Evolutionary conservation across 2,113 vertebrate genomes (phyloP), one percentile per base, ranked within the genome.

Genomic region (Cariama cristata): DNA sequence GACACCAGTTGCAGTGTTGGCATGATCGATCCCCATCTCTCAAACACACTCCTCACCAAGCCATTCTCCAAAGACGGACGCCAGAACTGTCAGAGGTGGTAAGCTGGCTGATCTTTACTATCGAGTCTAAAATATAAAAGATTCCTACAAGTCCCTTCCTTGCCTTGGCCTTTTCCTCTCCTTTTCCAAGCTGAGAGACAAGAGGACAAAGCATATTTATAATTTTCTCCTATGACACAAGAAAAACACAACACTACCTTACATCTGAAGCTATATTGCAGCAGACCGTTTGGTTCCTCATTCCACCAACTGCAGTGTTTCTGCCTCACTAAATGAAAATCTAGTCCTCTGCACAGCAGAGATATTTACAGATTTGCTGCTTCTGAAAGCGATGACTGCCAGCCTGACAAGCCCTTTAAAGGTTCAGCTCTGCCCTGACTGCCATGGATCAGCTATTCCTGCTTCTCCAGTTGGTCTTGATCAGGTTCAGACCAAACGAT

Each of bases 291-390:
- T 14, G 60, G 60, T 42, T 79, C 35, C 80, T 74, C 24, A 13
- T 60, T 30, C 66, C 23, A 66, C 71, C 76, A 93, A 91, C 84
- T 75, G 80, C 80, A 44, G 52, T 3, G 16, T 52, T 95, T 89
- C 88, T 89, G 88, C 85, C 80, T 86, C 81, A 53, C 80, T 89
- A 58, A 60, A 86, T 91, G 47, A 52, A 95, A 79, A 71, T 66
- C 72, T 55, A 56, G 86, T 95, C 81, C 86, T 24, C 56, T 32
- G 33, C 88, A 67, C 72, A 80, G 91, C 55, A 44, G 52, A 92
- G 82, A 73, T 10, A 77, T 63, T 84, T 76, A 32, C 64, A 69
- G 90, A 49, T 20, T 33, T 32, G 62, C 26, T 60, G 56, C 62
- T 63, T 58, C 64, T 58, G 28, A 44, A 71, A 67, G 79, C 3